A percentile compares a stretch with the other conserved stretches of the same genome.
Conservation (phyloP, 2,113 vertebrate genomes). For the Aphelocoma coerulescens region DNA sequence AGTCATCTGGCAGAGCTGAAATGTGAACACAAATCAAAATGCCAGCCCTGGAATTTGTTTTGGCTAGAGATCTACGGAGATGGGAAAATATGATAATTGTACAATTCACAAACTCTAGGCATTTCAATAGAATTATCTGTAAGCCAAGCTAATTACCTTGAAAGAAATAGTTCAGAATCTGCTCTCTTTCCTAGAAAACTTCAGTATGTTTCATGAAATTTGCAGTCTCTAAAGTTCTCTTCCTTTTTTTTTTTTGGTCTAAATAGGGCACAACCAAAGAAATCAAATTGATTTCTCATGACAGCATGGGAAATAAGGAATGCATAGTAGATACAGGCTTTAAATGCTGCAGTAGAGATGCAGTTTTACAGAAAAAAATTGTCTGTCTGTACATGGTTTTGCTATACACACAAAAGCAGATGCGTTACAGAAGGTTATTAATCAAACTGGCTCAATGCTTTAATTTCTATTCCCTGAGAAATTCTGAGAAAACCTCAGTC, state of each 20-base stretch:
- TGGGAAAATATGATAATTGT: background rate
- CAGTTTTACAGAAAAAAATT: background rate
- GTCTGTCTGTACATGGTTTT: background rate
- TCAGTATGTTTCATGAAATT: background rate
- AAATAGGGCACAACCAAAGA: background rate
- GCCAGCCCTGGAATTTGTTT: background rate
- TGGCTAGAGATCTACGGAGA: background rate
- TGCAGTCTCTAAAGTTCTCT: background rate
- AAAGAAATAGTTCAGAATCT: background rate
- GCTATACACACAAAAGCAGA: background rate
- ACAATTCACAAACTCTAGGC: background rate
- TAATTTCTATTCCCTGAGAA: background rate
- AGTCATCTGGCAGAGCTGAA: background rate
- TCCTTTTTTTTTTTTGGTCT: background rate
- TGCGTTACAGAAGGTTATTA: background rate
- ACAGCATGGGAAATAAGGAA: background rate
- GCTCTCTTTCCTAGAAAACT: background rate
- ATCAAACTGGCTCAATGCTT: background rate
- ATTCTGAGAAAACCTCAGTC: background rate
- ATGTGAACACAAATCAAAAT: slow-evolving; percentile 18
- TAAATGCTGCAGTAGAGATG: background rate
- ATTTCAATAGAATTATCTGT: background rate
- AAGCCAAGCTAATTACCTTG: background rate
- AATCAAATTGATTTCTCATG: background rate
- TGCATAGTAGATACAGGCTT: background rate